Evolutionary conservation across 2,113 vertebrate species (phyloP).

Genomic region (Clarias batrachus): DNA sequence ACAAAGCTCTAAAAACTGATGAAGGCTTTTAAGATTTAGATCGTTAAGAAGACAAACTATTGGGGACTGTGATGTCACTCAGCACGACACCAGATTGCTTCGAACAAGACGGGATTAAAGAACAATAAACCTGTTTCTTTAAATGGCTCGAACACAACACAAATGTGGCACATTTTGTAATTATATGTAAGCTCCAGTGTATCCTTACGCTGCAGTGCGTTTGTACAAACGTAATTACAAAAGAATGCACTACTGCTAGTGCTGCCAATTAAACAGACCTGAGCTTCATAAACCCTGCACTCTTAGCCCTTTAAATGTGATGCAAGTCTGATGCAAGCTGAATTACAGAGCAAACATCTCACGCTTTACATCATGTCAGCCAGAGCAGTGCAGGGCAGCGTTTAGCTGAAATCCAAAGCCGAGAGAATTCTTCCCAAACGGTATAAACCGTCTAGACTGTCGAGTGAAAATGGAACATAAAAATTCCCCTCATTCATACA

Average conservation of each 20-base stretch:
- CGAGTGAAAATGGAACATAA: constrained; percentile 69
- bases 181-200: background rate
- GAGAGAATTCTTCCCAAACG: constrained; percentile 61
- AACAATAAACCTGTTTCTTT: background rate
- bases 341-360: constrained; percentile 20
- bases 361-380: constrained; percentile 36
- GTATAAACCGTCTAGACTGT: constrained; percentile 72
- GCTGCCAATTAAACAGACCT: constrained; percentile 22
- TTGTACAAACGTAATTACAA: constrained; percentile 15
- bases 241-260: background rate
- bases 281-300: constrained; percentile 5
- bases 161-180: background rate
- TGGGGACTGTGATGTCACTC: background rate
- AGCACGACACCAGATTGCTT: background rate
- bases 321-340: constrained; percentile 30
- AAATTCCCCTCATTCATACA: constrained; percentile 64
- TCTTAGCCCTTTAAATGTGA: constrained; percentile 21
- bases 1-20: background rate
- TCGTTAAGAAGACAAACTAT: background rate
- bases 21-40: background rate
- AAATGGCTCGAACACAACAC: background rate
- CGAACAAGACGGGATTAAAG: background rate
- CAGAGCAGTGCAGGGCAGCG: constrained; percentile 36
- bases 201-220: background rate
- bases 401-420: constrained; percentile 56